These are phyloP conservation scores for Ia io DNA, from an alignment of 2,113 vertebrate genomes.

Conservation along the genomic window DNA sequence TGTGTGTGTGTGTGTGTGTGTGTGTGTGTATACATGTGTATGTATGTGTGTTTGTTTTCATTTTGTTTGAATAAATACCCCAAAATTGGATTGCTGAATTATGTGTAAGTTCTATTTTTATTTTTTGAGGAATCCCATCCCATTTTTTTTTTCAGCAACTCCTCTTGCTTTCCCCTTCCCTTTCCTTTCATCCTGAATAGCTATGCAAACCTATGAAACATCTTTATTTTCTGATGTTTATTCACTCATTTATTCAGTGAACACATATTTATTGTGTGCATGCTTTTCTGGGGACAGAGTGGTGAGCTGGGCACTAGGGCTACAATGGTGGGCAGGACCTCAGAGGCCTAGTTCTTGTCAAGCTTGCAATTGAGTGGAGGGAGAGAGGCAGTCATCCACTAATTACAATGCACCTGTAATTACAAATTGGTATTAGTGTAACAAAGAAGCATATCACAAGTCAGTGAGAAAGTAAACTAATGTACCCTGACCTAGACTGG, in stretches of 20 bases:
- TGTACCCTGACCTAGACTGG: background rate
- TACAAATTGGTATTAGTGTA: background rate
- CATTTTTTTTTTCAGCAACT: background rate
- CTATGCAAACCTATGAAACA: background rate
- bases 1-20: too few species aligned
- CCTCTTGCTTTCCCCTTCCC: background rate
- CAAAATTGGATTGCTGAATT: background rate
- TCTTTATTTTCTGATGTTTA: constrained; percentile 3
- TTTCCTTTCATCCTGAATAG: background rate
- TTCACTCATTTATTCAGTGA: background rate
- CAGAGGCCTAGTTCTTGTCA: background rate
- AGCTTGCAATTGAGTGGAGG: background rate
- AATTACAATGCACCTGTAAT: background rate
- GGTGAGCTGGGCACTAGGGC: background rate
- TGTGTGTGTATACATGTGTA: too few species aligned
- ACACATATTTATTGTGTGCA: background rate
- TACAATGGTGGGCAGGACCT: background rate
- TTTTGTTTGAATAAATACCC: background rate
- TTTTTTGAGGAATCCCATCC: background rate
- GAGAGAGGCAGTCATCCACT: background rate
- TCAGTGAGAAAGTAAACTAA: background rate
- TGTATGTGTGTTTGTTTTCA: background rate
- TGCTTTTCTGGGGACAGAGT: background rate
- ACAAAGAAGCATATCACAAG: background rate
- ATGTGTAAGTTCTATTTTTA: background rate